Evolutionary conservation across 2,888 invertebrate genomes (phyloP), one percentile per base, ranked within the genome.

Genomic region (Timema podura): DNA sequence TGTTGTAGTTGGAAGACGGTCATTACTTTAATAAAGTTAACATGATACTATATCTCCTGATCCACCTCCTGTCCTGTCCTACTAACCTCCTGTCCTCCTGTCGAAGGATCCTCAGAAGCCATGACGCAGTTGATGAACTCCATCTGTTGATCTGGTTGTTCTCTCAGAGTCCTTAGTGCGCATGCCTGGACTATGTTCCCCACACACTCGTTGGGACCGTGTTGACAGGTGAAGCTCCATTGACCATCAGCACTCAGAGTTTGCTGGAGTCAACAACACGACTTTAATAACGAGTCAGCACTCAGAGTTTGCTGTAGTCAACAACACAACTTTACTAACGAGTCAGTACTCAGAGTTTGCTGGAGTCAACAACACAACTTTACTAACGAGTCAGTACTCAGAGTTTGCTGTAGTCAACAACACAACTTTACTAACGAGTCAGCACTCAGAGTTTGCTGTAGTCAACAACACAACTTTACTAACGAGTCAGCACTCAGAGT

Each of bases 151-250:
- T 70, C 48, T 16, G 71, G 71, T 78, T 75, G 72, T 47, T 75
- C 72, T 11, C 72, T 71, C 67, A 82, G 80, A 70, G 81, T 78
- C 6, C 79, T 57, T 69, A 85, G 76, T 3, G 79, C 83, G 74
- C 86, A 86, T 1, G 84, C 81, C 73, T 85, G 85, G 7, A 82
- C 81, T 74, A 80, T 82, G 76, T 86, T 86, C 11, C 84, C 85
- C 6, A 74, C 73, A 75, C 86, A 86, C 76, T 86, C 86, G 0
- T 74, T 67, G 1, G 76, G 70, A 0, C 85, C 85, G 74, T 86
- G 86, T 75, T 86, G 86, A 74, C 86, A 86, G 5, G 54, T 48
- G 72, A 79, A 78, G 5, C 45, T 64, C 72, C 72, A 72, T 30
- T 11, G 47, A 46, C 70, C 70, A 47, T 61, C 54, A 9, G 65